Base-by-base conservation (phyloP, 2,888 invertebrate genomes). In the Ochropleura plecta region DNA sequence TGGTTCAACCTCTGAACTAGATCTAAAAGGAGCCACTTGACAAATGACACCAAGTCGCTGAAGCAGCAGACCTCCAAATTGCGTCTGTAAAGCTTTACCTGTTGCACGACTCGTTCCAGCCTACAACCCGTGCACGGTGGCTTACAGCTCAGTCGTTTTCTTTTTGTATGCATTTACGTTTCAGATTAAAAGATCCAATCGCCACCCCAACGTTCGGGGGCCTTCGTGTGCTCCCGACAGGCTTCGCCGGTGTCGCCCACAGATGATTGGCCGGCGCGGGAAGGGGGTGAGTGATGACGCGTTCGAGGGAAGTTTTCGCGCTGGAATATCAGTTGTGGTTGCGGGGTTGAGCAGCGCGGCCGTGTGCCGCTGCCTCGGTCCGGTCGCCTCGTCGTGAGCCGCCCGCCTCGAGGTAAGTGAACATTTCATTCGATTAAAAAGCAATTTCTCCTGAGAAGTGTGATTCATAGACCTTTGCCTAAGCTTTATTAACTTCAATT, bases 111-210 rank as follows among this genome's bases (percentile, higher is more conserved):
- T 83, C 86, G 88, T 79, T 81, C 80, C 88, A 89, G 90, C 90
- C 90, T 90, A 91, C 90, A 92, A 91, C 90, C 91, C 90, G 90
- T 90, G 91, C 89, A 90, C 91, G 92, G 90, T 93, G 90, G 92
- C 93, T 93, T 92, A 92, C 92, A 91, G 83, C 91, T 89, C 90
- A 84, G 90, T 93, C 92, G 93, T 94, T 94, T 94, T 93, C 93
- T 94, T 96, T 95, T 95, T 95, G 91, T 93, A 93, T 96, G 96
- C 96, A 95, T 96, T 96, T 95, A 93, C 95, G 94, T 95, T 96
- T 94, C 94, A 95, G 95, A 96, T 96, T 96, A 96, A 95, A 95
- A 95, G 95, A 96, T 94, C 96, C 94, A 95, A 95, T 96, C 93
- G 92, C 92, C 95, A 94, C 95, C 94, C 94, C 91, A 86, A 84